Evolutionary conservation across 2,113 vertebrate genomes (phyloP).

Genomic region (Elanus axillaris): DNA sequence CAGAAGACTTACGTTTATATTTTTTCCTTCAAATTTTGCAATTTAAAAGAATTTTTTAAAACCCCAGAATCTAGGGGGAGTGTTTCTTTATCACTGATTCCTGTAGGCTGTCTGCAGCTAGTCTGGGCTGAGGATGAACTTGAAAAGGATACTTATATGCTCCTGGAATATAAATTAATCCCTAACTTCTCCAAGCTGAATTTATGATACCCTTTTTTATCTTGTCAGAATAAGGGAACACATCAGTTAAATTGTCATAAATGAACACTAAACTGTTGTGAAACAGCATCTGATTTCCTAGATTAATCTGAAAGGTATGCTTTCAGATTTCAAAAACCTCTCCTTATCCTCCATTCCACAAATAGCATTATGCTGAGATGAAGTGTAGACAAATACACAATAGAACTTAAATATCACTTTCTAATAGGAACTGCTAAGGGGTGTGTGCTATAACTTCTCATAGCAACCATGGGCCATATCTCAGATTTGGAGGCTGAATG

Average conservation of each 20-base stretch:
- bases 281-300: neutral
- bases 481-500: conserved; percentile 25
- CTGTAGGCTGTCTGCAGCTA: neutral
- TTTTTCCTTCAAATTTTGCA: neutral
- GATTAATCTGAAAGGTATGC: neutral
- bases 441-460: conserved; percentile 47
- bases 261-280: neutral
- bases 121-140: neutral
- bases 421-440: conserved; percentile 33
- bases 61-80: neutral
- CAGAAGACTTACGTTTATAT: neutral
- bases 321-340: conserved; percentile 8
- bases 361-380: conserved; percentile 29
- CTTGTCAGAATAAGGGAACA: conserved; percentile 6
- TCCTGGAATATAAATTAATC: conserved; percentile 22
- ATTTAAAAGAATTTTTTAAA: neutral
- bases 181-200: neutral
- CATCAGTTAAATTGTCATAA: neutral
- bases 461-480: conserved; percentile 54
- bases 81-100: neutral
- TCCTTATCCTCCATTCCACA: neutral
- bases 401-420: conserved; percentile 18
- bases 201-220: neutral
- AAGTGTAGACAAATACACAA: conserved; percentile 46
- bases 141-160: neutral